Evolutionary conservation across 2,797 vertebrate genomes (phyloP).

Genomic region (Xenopus petersii): DNA sequence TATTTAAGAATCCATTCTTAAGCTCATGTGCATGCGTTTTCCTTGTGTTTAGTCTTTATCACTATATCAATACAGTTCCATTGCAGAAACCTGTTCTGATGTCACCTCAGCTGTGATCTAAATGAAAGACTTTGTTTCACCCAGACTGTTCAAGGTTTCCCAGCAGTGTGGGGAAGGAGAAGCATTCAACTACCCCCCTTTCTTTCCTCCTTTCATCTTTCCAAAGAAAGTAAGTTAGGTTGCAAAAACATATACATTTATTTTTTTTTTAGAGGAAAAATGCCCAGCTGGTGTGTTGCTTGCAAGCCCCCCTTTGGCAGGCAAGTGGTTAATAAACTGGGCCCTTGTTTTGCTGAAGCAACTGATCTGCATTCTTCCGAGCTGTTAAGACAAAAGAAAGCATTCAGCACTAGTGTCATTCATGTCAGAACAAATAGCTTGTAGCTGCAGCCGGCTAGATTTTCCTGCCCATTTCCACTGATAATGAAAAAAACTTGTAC

Average conservation of each 20-base stretch:
- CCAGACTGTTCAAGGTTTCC: conserved; percentile 10
- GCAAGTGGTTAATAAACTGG: conserved; percentile 25
- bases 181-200: conserved; percentile 15
- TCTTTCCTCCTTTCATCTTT: conserved; percentile 8
- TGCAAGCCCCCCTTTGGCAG: not conserved
- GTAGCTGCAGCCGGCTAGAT: conserved; percentile 37
- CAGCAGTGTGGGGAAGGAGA: conserved; percentile 5
- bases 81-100: too few relatives aligned
- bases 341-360: conserved; percentile 41
- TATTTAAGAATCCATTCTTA: too few relatives aligned
- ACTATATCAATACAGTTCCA: too few relatives aligned
- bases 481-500: conserved; percentile 29
- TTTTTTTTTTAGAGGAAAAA: not conserved
- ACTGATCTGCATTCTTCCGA: conserved; percentile 43
- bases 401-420: conserved; percentile 45
- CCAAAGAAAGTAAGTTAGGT: not conserved
- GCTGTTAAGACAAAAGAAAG: conserved; percentile 39
- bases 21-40: too few relatives aligned
- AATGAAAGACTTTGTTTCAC: too few relatives aligned
- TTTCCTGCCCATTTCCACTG: conserved; percentile 40
- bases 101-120: too few relatives aligned
- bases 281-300: conserved; percentile 28
- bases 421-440: conserved; percentile 44
- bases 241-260: too few relatives aligned
- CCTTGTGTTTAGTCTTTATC: too few relatives aligned